These are phyloP conservation scores for Hycleus phaleratus DNA, from an alignment of 1,140 invertebrate genomes.

Conservation along the genomic window DNA sequence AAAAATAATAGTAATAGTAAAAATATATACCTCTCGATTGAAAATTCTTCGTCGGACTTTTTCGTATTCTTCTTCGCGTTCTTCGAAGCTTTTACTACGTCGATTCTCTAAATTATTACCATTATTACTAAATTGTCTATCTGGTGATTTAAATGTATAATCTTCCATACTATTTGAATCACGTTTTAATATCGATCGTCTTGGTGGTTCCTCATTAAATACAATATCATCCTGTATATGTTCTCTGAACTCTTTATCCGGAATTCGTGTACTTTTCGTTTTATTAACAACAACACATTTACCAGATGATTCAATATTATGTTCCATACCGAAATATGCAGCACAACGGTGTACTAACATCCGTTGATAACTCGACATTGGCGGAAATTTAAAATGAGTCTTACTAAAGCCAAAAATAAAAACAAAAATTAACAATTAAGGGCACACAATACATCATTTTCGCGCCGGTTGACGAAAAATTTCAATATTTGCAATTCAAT, in stretches of 20 bases:
- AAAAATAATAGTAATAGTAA: not conserved
- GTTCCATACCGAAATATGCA: slow-evolving; percentile 88
- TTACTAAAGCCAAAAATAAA: slow-evolving; percentile 41
- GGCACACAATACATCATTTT: too few species aligned
- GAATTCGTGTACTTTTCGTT: slow-evolving; percentile 68
- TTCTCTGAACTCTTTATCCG: slow-evolving; percentile 52
- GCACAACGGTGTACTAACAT: slow-evolving; percentile 92
- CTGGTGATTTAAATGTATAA: slow-evolving; percentile 51
- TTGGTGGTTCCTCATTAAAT: slow-evolving; percentile 55
- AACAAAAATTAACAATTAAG: not conserved
- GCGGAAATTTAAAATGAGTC: slow-evolving; percentile 74
- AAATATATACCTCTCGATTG: slow-evolving; percentile 29
- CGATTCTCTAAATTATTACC: slow-evolving; percentile 49
- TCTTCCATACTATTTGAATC: slow-evolving; percentile 74
- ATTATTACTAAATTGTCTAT: slow-evolving; percentile 47
- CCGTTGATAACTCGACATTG: slow-evolving; percentile 88
- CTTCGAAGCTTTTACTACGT: slow-evolving; percentile 82
- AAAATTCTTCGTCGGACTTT: slow-evolving; percentile 75
- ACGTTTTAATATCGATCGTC: slow-evolving; percentile 73
- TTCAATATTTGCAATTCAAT: too few species aligned
- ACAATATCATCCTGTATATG: slow-evolving; percentile 52
- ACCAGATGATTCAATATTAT: slow-evolving; percentile 83
- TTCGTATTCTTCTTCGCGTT: slow-evolving; percentile 82
- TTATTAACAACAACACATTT: slow-evolving; percentile 76
- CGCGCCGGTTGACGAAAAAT: too few species aligned